A percentile compares a stretch with the other conserved stretches of the same genome.
Conservation (phyloP, 2,797 vertebrate genomes). For the Loris lydekkerianus region DNA sequence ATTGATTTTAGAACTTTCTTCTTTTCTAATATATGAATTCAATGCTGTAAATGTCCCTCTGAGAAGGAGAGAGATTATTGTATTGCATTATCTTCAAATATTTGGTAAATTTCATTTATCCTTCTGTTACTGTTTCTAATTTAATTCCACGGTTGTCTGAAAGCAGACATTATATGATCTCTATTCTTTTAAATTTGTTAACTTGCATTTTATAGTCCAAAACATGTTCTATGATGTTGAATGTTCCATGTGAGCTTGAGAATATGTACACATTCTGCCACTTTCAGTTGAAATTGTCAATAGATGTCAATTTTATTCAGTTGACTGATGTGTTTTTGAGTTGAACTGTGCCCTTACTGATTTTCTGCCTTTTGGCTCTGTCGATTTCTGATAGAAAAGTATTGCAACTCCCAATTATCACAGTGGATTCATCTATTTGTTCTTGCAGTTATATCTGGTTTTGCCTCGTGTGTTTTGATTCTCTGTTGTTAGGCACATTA, state of each 20-base stretch:
- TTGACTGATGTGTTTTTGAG: neutral
- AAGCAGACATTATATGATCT: neutral
- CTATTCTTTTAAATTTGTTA: neutral
- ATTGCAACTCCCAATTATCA: neutral
- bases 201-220: neutral
- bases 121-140: neutral
- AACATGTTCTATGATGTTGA: neutral
- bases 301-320: neutral
- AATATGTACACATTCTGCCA: neutral
- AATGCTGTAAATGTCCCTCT: neutral
- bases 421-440: neutral
- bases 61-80: no score
- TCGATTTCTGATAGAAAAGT: neutral
- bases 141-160: neutral
- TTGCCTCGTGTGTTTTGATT: neutral
- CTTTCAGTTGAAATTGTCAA: neutral
- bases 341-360: neutral
- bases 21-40: neutral
- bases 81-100: neutral
- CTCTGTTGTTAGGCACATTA: neutral
- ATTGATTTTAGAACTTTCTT: neutral
- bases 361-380: neutral
- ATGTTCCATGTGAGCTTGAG: neutral
- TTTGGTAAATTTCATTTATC: neutral
- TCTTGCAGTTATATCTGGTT: neutral